Percentiles rank a stretch among this genome's conserved stretches.
These are phyloP conservation scores for Lasioglossum morio DNA, from an alignment of 2,888 invertebrate genomes.

Conservation along the genomic window DNA sequence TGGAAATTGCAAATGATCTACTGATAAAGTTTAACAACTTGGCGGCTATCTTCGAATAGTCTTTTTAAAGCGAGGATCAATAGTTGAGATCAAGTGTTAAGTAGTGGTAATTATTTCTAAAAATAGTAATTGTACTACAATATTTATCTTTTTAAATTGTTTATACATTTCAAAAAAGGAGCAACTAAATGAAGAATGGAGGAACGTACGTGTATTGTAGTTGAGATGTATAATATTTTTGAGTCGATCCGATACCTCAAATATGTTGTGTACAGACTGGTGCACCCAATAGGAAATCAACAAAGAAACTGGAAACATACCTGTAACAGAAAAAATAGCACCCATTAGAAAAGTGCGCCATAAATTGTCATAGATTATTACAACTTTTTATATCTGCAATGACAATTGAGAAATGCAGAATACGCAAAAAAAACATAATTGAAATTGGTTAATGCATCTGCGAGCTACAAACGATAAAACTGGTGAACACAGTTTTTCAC, in stretches of 20 bases:
- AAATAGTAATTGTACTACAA: too few species aligned
- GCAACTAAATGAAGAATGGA: background rate
- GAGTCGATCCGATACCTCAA: accelerated
- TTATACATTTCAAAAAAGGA: background rate
- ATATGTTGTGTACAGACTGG: background rate
- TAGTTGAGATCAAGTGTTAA: background rate
- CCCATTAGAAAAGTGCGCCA: background rate
- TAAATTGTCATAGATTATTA: background rate
- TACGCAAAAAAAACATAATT: too few species aligned
- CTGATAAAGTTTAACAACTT: background rate
- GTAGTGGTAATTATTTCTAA: too few species aligned
- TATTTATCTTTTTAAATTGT: too few species aligned
- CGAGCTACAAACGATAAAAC: background rate
- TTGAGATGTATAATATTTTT: background rate
- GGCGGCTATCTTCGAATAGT: background rate
- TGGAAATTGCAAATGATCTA: background rate
- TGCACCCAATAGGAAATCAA: background rate
- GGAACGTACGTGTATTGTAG: background rate
- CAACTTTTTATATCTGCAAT: too few species aligned
- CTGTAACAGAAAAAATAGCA: background rate
- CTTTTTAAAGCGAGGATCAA: background rate
- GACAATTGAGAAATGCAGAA: too few species aligned
- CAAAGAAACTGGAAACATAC: background rate
- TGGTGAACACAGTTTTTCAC: background rate
- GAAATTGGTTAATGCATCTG: too few species aligned